A percentile compares a stretch with the other conserved stretches of the same genome.
Conservation (phyloP, 2,888 invertebrate genomes). For the Brenthis ino region DNA sequence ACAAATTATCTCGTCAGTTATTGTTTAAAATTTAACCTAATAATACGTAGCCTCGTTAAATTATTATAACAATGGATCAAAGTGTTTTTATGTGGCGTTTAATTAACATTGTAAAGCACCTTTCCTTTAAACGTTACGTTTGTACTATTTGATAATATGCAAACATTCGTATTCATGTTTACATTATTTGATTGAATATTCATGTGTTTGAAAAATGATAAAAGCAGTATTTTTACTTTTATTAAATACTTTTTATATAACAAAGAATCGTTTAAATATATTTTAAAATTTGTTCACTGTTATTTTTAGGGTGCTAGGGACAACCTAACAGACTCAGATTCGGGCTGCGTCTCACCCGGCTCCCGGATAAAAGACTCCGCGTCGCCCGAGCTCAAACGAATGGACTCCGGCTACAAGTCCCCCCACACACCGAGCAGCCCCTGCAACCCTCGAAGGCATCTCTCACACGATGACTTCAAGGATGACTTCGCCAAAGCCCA, state of each 20-base stretch:
- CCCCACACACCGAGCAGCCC: conserved; percentile 75
- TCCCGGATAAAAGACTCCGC: conserved; percentile 80
- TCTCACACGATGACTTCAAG: conserved; percentile 74
- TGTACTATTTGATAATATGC: conserved; percentile 17
- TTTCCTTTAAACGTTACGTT: conserved; percentile 5
- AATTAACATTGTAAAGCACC: conserved; percentile 10
- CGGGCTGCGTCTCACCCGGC: conserved; percentile 80
- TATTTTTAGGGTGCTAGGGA: conserved; percentile 73
- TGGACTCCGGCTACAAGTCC: conserved; percentile 81
- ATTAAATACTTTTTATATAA: background rate
- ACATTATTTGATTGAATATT: conserved; percentile 27
- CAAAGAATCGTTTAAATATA: no score
- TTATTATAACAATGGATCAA: conserved; percentile 1
- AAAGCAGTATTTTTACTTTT: background rate
- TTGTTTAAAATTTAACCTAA: conserved; percentile 24
- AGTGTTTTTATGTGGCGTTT: conserved; percentile 7
- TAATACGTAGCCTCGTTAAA: conserved; percentile 19
- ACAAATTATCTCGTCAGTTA: conserved; percentile 35
- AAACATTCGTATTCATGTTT: conserved; percentile 2
- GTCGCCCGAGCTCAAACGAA: conserved; percentile 78
- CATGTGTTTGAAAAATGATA: background rate
- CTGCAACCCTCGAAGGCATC: conserved; percentile 65
- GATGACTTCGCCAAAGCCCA: conserved; percentile 79
- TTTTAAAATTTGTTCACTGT: background rate
- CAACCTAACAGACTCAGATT: conserved; percentile 79